Conservation (phyloP, 2,113 vertebrate species). For the Malurus alboscapulatus region DNA sequence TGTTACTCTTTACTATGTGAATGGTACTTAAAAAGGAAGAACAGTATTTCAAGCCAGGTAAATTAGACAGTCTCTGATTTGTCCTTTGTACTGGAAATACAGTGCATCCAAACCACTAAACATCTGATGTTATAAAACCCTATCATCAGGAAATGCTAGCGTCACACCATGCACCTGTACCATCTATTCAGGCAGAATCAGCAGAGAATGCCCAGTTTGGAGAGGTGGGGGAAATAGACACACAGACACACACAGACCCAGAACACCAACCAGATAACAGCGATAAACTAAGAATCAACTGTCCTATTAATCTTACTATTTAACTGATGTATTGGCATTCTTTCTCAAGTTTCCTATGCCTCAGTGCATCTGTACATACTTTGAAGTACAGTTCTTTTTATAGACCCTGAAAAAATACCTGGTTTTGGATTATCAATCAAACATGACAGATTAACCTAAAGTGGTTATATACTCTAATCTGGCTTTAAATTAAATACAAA, state of each 20-base stretch:
- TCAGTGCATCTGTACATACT: not conserved
- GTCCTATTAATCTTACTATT: not conserved
- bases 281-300: not conserved
- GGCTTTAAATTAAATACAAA: not conserved
- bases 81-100: not conserved
- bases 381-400: not conserved
- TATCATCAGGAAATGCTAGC: not conserved
- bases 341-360: not conserved
- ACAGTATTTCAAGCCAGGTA: not conserved
- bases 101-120: not conserved
- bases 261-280: not conserved
- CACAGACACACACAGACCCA: not conserved
- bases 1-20: not conserved
- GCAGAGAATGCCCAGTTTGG: not conserved
- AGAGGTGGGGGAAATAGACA: not conserved
- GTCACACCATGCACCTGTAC: not conserved
- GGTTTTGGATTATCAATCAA: not conserved
- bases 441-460: not conserved
- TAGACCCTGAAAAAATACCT: not conserved
- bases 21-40: not conserved
- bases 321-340: not conserved
- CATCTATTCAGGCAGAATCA: not conserved
- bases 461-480: not conserved
- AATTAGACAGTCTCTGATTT: not conserved
- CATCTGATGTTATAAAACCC: not conserved